Conservation (phyloP, 2,113 vertebrate genomes). For the Condylura cristata region DNA sequence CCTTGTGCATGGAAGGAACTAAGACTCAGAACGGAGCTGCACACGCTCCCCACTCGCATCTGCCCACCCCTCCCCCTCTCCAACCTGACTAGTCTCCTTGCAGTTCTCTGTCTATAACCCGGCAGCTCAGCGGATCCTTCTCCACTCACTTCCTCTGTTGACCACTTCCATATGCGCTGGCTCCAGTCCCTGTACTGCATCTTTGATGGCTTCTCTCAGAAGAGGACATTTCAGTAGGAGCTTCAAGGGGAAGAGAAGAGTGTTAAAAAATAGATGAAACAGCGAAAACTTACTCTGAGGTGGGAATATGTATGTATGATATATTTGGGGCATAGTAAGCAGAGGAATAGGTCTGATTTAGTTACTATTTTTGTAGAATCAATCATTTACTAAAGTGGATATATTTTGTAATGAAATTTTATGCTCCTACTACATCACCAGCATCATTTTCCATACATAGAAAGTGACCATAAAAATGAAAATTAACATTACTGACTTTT, state of each 20-base stretch:
- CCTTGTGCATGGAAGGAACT: background rate
- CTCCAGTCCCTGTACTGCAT: background rate
- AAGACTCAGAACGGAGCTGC: background rate
- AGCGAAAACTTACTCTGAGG: background rate
- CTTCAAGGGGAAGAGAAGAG: background rate
- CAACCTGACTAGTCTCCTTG: background rate
- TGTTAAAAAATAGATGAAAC: background rate
- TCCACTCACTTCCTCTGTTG: background rate
- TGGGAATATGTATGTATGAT: background rate
- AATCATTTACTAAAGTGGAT: background rate
- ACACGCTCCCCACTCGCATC: accelerated
- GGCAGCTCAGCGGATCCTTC: background rate
- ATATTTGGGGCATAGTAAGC: background rate
- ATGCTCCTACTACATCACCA: background rate
- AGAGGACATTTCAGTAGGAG: background rate
- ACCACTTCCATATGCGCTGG: accelerated
- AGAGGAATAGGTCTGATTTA: background rate
- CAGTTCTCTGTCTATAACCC: background rate
- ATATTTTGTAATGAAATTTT: background rate
- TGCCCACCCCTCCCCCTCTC: background rate
- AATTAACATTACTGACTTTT: background rate
- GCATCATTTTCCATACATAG: background rate
- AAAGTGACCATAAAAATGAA: conserved; percentile 5
- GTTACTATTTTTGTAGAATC: background rate
- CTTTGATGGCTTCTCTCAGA: background rate